Percentiles rank a stretch among this genome's conserved stretches.
These are phyloP conservation scores for Oophaga pumilio DNA, from an alignment of 2,113 vertebrate species.

Conservation along the genomic window DNA sequence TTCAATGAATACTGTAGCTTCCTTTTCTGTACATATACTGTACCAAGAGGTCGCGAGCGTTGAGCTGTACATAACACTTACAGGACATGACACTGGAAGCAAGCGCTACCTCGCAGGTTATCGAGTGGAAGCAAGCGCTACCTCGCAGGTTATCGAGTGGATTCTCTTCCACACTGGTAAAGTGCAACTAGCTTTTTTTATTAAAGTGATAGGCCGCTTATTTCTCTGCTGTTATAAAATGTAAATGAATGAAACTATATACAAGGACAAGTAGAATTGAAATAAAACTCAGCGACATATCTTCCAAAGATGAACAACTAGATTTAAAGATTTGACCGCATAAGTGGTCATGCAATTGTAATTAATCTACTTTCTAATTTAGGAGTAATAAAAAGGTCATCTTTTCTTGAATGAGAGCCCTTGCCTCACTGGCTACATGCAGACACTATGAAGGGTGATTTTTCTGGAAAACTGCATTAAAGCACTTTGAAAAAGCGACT, in stretches of 20 bases:
- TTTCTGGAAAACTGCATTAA: no score
- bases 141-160: background rate
- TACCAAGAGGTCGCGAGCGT: background rate
- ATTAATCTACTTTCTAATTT: no score
- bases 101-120: background rate
- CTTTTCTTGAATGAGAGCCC: no score
- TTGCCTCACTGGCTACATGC: no score
- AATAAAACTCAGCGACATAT: no score
- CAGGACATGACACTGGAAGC: background rate
- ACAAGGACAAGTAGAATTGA: no score
- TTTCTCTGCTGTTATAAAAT: background rate
- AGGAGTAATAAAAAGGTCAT: no score
- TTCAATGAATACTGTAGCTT: constrained; percentile 27
- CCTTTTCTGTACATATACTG: background rate
- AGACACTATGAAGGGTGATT: no score
- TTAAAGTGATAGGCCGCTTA: background rate
- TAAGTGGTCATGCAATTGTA: no score
- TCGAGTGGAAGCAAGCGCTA: background rate
- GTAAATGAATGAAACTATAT: background rate
- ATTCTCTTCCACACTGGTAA: background rate
- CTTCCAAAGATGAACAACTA: no score
- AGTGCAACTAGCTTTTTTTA: background rate
- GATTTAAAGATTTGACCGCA: no score
- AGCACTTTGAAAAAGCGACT: no score
- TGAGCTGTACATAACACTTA: background rate